A percentile compares a stretch with the other conserved stretches of the same genome.
Evolutionary conservation across 2,797 vertebrate species (phyloP).

Genomic region (Falco novaeseelandiae): DNA sequence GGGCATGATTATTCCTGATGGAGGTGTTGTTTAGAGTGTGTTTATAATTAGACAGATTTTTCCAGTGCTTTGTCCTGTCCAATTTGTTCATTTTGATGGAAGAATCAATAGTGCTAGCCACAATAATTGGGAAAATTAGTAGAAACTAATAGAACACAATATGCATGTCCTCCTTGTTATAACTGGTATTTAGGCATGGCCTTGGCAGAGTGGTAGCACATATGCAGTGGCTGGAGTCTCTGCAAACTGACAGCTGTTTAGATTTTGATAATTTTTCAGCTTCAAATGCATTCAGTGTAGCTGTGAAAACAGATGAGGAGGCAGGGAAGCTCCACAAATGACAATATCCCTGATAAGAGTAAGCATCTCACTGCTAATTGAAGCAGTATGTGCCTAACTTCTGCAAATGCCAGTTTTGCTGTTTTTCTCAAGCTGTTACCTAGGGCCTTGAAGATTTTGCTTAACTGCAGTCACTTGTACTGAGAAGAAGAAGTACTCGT

Average conservation of each 20-base stretch:
- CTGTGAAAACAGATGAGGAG: conserved; percentile 51
- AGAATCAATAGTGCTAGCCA: conserved; percentile 40
- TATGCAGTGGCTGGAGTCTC: not conserved
- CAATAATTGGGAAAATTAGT: conserved; percentile 58
- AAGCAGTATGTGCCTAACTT: conserved; percentile 39
- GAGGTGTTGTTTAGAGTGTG: not conserved
- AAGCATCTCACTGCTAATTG: conserved; percentile 20
- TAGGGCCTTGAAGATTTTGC: conserved; percentile 4
- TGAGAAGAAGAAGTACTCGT: not conserved
- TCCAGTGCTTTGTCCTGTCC: conserved; percentile 12
- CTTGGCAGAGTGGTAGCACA: not conserved
- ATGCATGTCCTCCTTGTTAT: conserved; percentile 4
- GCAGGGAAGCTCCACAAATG: conserved; percentile 38
- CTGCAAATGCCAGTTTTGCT: conserved; percentile 7
- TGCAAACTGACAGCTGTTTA: conserved; percentile 15
- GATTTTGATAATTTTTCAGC: conserved; percentile 22
- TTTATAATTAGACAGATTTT: conserved; percentile 45
- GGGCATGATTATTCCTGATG: not conserved
- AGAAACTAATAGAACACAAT: conserved; percentile 39
- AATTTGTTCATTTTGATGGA: conserved; percentile 61
- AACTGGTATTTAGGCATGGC: not conserved
- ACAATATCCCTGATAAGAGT: conserved; percentile 14
- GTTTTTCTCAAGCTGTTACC: conserved; percentile 25
- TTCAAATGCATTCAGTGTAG: conserved; percentile 11
- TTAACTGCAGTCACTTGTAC: not conserved